Evolutionary conservation across 1,140 invertebrate species (phyloP).

Genomic region (Drosophila pseudoobscura): DNA sequence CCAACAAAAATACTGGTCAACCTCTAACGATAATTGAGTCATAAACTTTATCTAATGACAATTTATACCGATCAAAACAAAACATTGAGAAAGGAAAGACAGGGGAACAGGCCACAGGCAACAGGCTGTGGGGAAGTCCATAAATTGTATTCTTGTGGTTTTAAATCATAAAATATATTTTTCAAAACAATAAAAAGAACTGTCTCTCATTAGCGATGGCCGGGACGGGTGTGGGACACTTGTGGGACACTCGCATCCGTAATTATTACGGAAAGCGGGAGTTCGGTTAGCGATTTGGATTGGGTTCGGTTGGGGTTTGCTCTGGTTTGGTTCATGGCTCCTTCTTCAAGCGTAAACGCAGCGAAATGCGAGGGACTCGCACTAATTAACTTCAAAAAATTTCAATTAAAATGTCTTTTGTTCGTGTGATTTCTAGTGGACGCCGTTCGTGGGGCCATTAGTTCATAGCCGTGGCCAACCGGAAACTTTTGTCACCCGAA

Average conservation of each 20-base stretch:
- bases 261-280: too few relatives aligned
- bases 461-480: slow-evolving; percentile 75
- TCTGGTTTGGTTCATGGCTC: slow-evolving; percentile 13
- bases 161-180: slow-evolving; percentile 63
- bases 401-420: slow-evolving; percentile 81
- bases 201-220: slow-evolving; percentile 58
- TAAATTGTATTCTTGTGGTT: slow-evolving; percentile 57
- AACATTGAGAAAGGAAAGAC: slow-evolving; percentile 36
- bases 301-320: neutral
- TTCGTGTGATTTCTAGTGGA: slow-evolving; percentile 70
- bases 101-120: neutral
- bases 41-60: slow-evolving; percentile 81
- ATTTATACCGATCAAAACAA: slow-evolving; percentile 75
- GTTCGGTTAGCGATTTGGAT: neutral
- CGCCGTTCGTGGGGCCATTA: slow-evolving; percentile 38
- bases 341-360: slow-evolving; percentile 56
- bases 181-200: slow-evolving; percentile 51
- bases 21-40: slow-evolving; percentile 78
- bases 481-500: slow-evolving; percentile 79
- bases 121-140: slow-evolving; percentile 10
- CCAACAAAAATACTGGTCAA: slow-evolving; percentile 57
- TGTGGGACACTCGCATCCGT: too few relatives aligned
- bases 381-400: slow-evolving; percentile 79
- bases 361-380: slow-evolving; percentile 30
- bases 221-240: neutral